Conservation (phyloP, 2,797 vertebrate genomes). For the Sebastes paucispinis region DNA sequence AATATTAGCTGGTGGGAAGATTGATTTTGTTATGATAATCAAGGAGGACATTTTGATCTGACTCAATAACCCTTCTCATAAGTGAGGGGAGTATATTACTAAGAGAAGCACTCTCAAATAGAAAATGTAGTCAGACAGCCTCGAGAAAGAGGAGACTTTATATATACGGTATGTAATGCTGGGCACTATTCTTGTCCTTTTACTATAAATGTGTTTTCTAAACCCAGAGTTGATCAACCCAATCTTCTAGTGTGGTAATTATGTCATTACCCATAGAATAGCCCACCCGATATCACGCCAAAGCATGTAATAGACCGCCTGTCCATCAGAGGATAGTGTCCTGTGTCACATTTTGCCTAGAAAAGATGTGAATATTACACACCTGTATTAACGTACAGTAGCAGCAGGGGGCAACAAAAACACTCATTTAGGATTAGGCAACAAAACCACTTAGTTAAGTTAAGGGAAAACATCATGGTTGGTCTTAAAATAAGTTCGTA, state of each 20-base stretch:
- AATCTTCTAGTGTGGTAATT: neutral
- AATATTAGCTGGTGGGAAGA: constrained; percentile 34
- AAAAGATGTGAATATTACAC: no score
- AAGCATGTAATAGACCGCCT: no score
- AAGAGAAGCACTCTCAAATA: constrained; percentile 78
- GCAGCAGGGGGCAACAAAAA: no score
- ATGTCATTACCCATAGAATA: constrained; percentile 4
- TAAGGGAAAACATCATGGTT: no score
- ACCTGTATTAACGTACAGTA: no score
- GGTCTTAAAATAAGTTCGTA: no score
- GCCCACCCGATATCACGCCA: no score
- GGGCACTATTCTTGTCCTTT: constrained; percentile 65
- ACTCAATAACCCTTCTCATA: constrained; percentile 67
- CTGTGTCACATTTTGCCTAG: no score
- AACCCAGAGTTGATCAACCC: constrained; percentile 31
- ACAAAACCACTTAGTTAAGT: no score
- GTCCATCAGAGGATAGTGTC: no score
- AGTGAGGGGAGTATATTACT: constrained; percentile 47
- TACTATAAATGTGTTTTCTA: constrained; percentile 27
- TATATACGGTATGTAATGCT: constrained; percentile 23
- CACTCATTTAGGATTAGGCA: no score
- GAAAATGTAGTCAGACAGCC: constrained; percentile 70
- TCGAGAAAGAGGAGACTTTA: constrained; percentile 73
- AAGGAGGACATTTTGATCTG: constrained; percentile 65
- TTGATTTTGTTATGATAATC: constrained; percentile 54